Evolutionary conservation across 2,888 invertebrate species (phyloP), one percentile per base, ranked within the genome.

Genomic region (Synergus umbraculus): DNA sequence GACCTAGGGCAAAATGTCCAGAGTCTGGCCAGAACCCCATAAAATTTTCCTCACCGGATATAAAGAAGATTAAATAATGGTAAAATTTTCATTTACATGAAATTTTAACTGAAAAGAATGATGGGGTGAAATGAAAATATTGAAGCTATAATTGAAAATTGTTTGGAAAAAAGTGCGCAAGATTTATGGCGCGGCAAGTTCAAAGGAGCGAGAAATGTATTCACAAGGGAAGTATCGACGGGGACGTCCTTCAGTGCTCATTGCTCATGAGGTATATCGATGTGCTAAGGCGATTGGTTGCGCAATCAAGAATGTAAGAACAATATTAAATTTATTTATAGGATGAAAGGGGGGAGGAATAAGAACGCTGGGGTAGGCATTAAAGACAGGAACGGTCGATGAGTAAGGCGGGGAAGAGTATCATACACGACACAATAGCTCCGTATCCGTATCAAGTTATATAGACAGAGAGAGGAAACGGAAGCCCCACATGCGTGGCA

Each of bases 291-390:
- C 84, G 86, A 85, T 85, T 85, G 84, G 84, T 88, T 88, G 86
- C 85, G 85, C 88, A 87, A 87, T 86, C 86, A 76, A 29, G 80
- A 83, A 84, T 88, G 86, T 87, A 87, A 87, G 86, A 87, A 87
- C 87, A 87, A 88, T 88, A 87, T 88, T 88, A 87, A 87, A 87
- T 88, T 87, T 87, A 87, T 88, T 87, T 87, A 86, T 88, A 85
- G 84, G 84, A 79, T 84, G 83, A 78, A 49, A 29, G 46, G 77
- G 79, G 80, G 83, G 78, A 83, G 84, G 79, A 79, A 78, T 18
- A 81, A 82, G 78, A 81, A 79, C 78, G 49, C 44, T 73, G 41
- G 73, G 54, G 73, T 73, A 73, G 73, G 73, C 73, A 73, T 54
- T 73, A 73, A 54, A 73, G 49, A n/a, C 37, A 41, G 49, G 37